phyloP scores from a whole-genome alignment of 2,113 vertebrate genomes.

The Blennius ocellaris region DNA sequence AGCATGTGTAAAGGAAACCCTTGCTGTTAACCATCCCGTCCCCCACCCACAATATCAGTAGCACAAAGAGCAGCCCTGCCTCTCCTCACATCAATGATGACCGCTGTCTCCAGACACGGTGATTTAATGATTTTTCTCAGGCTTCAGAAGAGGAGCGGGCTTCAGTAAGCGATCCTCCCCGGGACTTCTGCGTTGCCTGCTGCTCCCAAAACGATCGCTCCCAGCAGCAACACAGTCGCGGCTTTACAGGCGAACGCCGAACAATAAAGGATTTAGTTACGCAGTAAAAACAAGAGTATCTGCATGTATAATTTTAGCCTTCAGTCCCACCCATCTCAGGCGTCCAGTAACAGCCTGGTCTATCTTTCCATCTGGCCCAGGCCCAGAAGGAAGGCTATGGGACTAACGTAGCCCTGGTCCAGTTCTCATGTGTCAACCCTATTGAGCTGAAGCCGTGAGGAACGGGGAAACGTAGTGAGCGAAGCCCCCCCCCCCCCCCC shows the following conservation, averaged over 20 bases:
- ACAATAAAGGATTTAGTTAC: conserved; percentile 52
- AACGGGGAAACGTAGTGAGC: conserved; percentile 1
- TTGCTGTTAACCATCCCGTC: conserved; percentile 26
- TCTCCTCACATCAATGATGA: conserved; percentile 66
- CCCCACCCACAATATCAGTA: conserved; percentile 48
- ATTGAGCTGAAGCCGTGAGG: conserved; percentile 55
- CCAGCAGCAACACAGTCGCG: conserved; percentile 22
- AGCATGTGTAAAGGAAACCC: conserved; percentile 50
- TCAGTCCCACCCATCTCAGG: conserved; percentile 16
- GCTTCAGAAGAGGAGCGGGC: conserved; percentile 50
- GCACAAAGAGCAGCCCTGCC: conserved; percentile 66
- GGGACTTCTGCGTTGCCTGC: conserved; percentile 36
- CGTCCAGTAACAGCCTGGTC: conserved; percentile 46
- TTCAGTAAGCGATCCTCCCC: conserved; percentile 31
- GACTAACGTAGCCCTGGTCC: conserved; percentile 30
- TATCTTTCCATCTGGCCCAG: conserved; percentile 51
- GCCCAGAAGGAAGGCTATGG: conserved; percentile 42
- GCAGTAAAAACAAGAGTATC: conserved; percentile 39
- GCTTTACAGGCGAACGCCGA: conserved; percentile 35
- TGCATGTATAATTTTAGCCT: conserved; percentile 46
- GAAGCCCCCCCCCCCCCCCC: conserved; percentile 7
- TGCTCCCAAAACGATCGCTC: conserved; percentile 32
- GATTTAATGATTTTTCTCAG: conserved; percentile 69
- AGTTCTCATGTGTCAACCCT: conserved; percentile 65
- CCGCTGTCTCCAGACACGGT: conserved; percentile 55